phyloP scores from a whole-genome alignment of 2,113 vertebrate genomes.

The Epinephelus moara region DNA sequence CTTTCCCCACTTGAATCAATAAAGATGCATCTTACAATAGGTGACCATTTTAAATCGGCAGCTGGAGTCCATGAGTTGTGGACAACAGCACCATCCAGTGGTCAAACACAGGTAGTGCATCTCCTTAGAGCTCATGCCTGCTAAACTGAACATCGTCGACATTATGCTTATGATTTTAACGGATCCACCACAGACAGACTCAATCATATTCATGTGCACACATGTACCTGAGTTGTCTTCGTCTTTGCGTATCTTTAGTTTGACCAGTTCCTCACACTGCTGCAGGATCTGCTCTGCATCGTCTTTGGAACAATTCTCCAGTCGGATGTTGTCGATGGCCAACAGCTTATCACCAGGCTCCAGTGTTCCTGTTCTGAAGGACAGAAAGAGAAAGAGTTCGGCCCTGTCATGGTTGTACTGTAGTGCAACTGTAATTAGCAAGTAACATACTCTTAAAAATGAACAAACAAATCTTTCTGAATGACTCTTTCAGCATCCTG shows the following conservation, averaged over 20 bases:
- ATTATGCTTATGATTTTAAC: neutral
- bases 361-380: slow-evolving; percentile 92
- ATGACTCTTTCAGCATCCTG: too few relatives aligned
- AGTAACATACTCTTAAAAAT: neutral
- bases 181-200: neutral
- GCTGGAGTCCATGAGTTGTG: neutral
- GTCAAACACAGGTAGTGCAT: neutral
- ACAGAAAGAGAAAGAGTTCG: neutral
- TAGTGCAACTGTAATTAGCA: neutral
- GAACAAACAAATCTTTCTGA: too few relatives aligned
- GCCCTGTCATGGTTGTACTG: too few relatives aligned
- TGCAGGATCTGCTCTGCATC: slow-evolving; percentile 95
- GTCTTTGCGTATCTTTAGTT: slow-evolving; percentile 97
- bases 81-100: slow-evolving; percentile 55
- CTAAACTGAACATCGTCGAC: too few relatives aligned
- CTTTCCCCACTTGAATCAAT: neutral
- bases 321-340: slow-evolving; percentile 95
- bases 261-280: slow-evolving; percentile 96
- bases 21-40: too few relatives aligned
- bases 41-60: neutral
- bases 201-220: too few relatives aligned
- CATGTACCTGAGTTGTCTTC: slow-evolving; percentile 95
- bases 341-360: slow-evolving; percentile 97
- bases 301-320: slow-evolving; percentile 94
- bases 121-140: neutral